Evolutionary conservation across 1,140 invertebrate species (phyloP), one percentile per base, ranked within the genome.

Genomic region (Euwallacea similis): DNA sequence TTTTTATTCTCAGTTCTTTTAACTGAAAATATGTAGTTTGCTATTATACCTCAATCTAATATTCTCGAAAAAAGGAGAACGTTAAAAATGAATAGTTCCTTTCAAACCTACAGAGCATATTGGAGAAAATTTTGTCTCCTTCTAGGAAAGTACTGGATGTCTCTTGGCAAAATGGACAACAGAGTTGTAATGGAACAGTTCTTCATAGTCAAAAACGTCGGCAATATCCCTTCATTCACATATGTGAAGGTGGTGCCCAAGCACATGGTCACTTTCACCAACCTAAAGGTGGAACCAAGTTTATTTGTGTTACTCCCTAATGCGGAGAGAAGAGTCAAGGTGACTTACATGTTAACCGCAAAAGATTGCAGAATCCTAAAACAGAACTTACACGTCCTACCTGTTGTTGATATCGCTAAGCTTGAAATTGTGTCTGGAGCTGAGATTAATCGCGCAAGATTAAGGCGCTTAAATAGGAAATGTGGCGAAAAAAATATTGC

Each of bases 141-240:
- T 66, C 21, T 13, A 70, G 69, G 69, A 33, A 83, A 83, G 77
- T 81, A 83, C 75, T 85, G 83, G 83, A 73, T 85, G 15, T 82
- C 83, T 0, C 73, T 86, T 7, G 84, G 85, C 42, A 81, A 79
- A 69, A 69, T 86, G 7, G 82, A 81, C 69, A 78, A 80, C 7
- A 81, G 77, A 55, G 79, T 79, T 54, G 75, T 60, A 73, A 60
- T 76, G 84, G 10, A 79, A 15, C 76, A 80, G 7, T 81, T 74
- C 71, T 82, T 86, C 11, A 78, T 71, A 65, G 56, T 86, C 9
- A 81, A 83, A 72, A 86, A 86, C 72, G 80, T 61, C 6, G 85
- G 85, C 9, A 82, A 82, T 71, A 72, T 86, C 7, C 73, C 80
- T 11, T 80, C 81, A 55, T 86, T 85, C 70, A 79, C 79, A 4